Evolutionary conservation across 2,888 invertebrate species (phyloP), one percentile per base, ranked within the genome.

Genomic region (Drosophila antonietae): DNA sequence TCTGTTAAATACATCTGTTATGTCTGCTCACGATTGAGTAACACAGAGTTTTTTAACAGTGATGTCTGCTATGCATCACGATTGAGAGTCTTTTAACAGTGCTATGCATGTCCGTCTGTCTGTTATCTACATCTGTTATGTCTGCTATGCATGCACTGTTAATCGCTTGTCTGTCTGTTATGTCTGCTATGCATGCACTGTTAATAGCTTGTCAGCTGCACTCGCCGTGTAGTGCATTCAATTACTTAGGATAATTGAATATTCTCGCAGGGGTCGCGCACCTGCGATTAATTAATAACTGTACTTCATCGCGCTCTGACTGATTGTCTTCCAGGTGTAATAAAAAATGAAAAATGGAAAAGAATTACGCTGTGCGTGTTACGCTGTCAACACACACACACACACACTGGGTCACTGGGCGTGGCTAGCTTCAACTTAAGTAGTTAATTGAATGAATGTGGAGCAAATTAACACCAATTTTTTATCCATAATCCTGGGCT

Each of bases 201-300:
- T 71, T 73, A 81, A 79, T 81, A 79, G 66, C 72, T 49, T 64
- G 68, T 58, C 43, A 51, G 20, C 41, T 75, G 74, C 61, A 37
- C 18, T 39, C 62, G 33, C 8, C 2, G 18, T 14, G 52, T 46
- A 56, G 53, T 67, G 67, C 73, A 75, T 58, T 73, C 80, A 73
- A 85, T 85, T 87, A 87, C 86, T 86, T 87, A 85, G 78, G 61
- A 78, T 75, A 81, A 85, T 85, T 86, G 81, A 59, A 71, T 55
- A 31, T 20, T 47, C 58, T 47, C 52, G 58, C 46, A 37, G 41
- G 43, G n/a, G 65, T 57, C 63, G 68, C 68, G 63, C 75, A 55
- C 31, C 20, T 55, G 60, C 60, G 70, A 74, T 77, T 70, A 74
- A 78, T 78, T 78, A 78, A 78, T 69, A 68, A 73, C 69, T 77